Evolutionary conservation across 2,888 invertebrate genomes (phyloP).

Genomic region (Diplolepis rosae): DNA sequence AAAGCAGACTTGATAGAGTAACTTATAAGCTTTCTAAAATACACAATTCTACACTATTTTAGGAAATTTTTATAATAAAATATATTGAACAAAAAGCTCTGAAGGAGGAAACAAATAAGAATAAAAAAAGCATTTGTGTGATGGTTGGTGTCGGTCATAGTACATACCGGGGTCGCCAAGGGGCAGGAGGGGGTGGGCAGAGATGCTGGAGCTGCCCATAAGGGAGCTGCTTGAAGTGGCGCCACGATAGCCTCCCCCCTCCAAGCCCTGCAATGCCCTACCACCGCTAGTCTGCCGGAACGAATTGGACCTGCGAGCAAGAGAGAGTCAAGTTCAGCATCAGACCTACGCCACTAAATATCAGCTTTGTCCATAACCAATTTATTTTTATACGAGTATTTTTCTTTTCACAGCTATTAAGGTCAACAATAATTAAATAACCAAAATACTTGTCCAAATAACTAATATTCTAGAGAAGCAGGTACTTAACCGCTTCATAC

Average conservation of each 20-base stretch:
- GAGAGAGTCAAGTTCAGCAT: conserved; percentile 74
- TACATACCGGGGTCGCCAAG: conserved; percentile 80
- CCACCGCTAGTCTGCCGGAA: conserved; percentile 85
- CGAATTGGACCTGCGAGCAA: conserved; percentile 91
- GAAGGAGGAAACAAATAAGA: conserved; percentile 42
- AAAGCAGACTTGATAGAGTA: background rate
- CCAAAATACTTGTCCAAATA: background rate
- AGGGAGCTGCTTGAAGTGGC: conserved; percentile 76
- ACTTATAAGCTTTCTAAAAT: conserved; percentile 43
- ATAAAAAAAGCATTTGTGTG: conserved; percentile 56
- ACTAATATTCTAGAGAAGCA: background rate
- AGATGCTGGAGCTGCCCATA: conserved; percentile 90
- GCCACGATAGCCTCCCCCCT: conserved; percentile 79
- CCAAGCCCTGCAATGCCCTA: conserved; percentile 78
- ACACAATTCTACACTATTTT: conserved; percentile 43
- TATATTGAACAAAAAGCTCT: conserved; percentile 33
- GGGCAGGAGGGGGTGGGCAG: conserved; percentile 95
- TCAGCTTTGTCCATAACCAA: conserved; percentile 57
- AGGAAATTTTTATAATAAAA: conserved; percentile 36
- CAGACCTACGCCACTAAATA: conserved; percentile 71
- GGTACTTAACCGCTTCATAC: background rate
- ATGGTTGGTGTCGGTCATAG: conserved; percentile 69
- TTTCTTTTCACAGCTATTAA: background rate
- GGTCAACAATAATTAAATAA: background rate
- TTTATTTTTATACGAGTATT: background rate